Evolutionary conservation across 92 coral and sea anemone genomes (phyloP), one percentile per base, ranked within the genome.

Genomic region (Blastomussa wellsi): DNA sequence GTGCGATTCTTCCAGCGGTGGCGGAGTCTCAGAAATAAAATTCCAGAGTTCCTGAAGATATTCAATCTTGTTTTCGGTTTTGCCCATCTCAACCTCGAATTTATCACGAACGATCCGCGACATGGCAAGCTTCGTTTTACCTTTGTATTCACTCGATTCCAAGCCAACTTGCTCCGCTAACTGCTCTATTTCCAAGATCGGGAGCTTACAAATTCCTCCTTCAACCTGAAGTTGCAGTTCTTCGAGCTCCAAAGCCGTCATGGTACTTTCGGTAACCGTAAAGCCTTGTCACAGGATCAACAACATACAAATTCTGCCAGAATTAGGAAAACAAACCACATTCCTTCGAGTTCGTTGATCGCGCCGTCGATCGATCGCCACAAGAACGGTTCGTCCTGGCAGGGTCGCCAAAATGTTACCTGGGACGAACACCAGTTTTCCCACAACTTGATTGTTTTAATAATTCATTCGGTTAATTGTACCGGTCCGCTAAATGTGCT

Each of bases 201-300:
- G 80, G 80, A 77, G 69, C 80, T 53, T 77, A 11, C 79, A 76
- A 76, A 76, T 76, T 76, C 79, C 79, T 76, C 79, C 28, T 31
- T 51, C 47, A 48, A 48, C 64, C 48, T 75, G 79, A 28, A 75
- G 79, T 51, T 73, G 77, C 55, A 73, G 24, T 48, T 76, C 64
- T 31, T 76, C 42, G 65, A 76, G 65, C 67, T 76, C 79, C 29
- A 41, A 48, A 26, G 26, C 65, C 31, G 65, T 76, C 79, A 76
- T 76, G 37, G 20, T 75, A 3, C 65, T 75, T 75, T 26, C 55
- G 17, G 55, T 49, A 49, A 49, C n/a, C n/a, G n/a, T n/a, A n/a
- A n/a, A n/a, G n/a, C n/a, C n/a, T n/a, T n/a, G n/a, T n/a, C n/a
- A n/a, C n/a, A n/a, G n/a, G n/a, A n/a, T n/a, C n/a, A n/a, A n/a